phyloP scores from a whole-genome alignment of 2,113 vertebrate species.

The Notothenia coriiceps region DNA sequence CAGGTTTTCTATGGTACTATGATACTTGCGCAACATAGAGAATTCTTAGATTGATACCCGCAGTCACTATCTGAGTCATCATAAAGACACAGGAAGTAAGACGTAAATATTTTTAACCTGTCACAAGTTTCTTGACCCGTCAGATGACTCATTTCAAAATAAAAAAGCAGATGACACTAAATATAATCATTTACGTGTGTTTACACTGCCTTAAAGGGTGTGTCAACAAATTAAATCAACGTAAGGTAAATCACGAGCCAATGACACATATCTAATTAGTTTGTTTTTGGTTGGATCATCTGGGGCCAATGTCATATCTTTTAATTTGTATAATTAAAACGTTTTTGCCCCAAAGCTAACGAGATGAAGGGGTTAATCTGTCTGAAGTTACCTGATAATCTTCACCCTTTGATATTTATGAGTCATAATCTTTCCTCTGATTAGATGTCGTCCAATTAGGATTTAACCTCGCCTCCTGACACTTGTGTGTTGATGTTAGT shows the following conservation, averaged over 20 bases:
- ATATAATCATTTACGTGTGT: neutral
- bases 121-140: slow-evolving; percentile 7
- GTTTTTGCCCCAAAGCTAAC: neutral
- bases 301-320: neutral
- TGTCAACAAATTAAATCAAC: neutral
- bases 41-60: slow-evolving; percentile 46
- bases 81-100: neutral
- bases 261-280: neutral
- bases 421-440: slow-evolving; percentile 19
- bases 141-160: slow-evolving; percentile 55
- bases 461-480: slow-evolving; percentile 22
- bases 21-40: slow-evolving; percentile 31
- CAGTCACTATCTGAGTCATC: slow-evolving; percentile 55
- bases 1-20: neutral
- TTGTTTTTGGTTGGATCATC: neutral
- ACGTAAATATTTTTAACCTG: slow-evolving; percentile 5
- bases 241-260: neutral
- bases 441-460: slow-evolving; percentile 24
- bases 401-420: slow-evolving; percentile 8
- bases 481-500: slow-evolving; percentile 3
- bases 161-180: slow-evolving; percentile 9
- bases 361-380: neutral
- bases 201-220: neutral
- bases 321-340: neutral
- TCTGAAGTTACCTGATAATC: neutral